phyloP scores from a whole-genome alignment of 2,113 vertebrate species.

The Plecturocebus donacophilus region DNA sequence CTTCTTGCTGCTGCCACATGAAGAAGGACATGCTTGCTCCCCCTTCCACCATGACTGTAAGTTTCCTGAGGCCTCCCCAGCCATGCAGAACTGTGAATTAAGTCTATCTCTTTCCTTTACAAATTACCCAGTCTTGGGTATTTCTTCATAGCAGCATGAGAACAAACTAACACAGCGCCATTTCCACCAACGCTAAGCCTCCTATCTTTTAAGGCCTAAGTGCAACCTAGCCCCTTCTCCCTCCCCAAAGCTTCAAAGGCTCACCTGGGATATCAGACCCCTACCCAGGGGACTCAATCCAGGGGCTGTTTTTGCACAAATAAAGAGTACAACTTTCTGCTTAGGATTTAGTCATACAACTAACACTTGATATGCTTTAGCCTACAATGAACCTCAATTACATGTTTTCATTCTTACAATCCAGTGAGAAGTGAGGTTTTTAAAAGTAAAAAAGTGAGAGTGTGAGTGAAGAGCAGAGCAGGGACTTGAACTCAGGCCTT shows the following conservation, averaged over 20 bases:
- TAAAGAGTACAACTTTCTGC: background rate
- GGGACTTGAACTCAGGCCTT: background rate
- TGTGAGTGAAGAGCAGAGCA: background rate
- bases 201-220: background rate
- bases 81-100: too few relatives aligned
- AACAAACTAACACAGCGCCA: too few relatives aligned
- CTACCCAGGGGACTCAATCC: too few relatives aligned
- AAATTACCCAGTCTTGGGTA: too few relatives aligned
- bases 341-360: background rate
- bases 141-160: too few relatives aligned
- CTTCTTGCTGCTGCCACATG: too few relatives aligned
- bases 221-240: background rate
- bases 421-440: background rate
- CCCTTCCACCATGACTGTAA: too few relatives aligned
- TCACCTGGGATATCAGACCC: background rate
- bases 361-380: background rate
- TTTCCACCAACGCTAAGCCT: background rate
- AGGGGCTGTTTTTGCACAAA: background rate
- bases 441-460: background rate
- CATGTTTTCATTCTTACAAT: background rate
- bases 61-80: too few relatives aligned
- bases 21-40: too few relatives aligned
- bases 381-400: background rate
- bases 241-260: background rate
- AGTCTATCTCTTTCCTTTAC: too few relatives aligned